Evolutionary conservation across 1,140 invertebrate species (phyloP), one percentile per base, ranked within the genome.

Genomic region (Acromyrmex heyeri): DNA sequence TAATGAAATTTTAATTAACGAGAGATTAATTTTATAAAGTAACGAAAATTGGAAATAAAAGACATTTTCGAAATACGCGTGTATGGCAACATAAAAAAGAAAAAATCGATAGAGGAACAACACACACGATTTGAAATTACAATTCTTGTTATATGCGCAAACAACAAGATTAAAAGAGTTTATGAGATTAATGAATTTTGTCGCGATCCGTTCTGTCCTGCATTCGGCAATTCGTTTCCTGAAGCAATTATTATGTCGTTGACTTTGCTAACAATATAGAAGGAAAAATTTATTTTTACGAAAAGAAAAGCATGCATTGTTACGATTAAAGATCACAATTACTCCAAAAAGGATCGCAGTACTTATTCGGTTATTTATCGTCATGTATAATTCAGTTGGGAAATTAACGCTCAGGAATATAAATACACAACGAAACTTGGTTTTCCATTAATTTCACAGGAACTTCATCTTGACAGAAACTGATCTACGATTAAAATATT

Each of bases 321-420:
- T 24, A 8, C 24, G 18, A 53, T 78, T 65, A 78, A 50, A 8
- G 18, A n/a, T 12, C 0, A 7, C 76, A 65, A 78, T 65, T 65
- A 65, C 14, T 16, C 16, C 7, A 16, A 21, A 12, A 48, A 65
- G 27, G 6, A 78, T 78, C 12, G 44, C 61, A 21, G 57, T 16
- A 24, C 24, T 78, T 30, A 64, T 14, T 78, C 27, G 27, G 44
- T 78, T 65, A 78, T 78, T 78, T 78, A 65, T 78, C 27, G 27
- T n/a, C 55, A 27, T 61, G 38, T 16, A 44, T 48, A 78, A 65
- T 38, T 78, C 27, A 59, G 14, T 77, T 7, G 8, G 34, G 21
- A 62, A 62, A 48, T 44, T 77, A 77, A 62, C 18, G 8, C 24
- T 21, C n/a, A 34, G 38, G 48, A 24, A 65, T 34, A 78, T 44